Conservation (phyloP, 2,797 vertebrate genomes). For the Etheostoma nigrum region DNA sequence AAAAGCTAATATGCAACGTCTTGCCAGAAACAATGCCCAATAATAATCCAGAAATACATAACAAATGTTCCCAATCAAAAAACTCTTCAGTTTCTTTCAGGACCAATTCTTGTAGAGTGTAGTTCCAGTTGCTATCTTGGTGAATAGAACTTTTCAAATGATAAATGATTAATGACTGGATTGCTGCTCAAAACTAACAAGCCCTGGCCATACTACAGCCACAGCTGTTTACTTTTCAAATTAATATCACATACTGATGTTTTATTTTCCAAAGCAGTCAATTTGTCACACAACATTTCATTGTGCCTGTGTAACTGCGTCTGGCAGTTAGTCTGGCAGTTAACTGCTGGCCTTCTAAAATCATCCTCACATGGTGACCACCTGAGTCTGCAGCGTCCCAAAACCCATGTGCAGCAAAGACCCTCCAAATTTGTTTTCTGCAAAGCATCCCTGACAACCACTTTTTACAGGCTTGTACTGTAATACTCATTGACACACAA, state of each 20-base stretch:
- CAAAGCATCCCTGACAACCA: slow-evolving; percentile 38
- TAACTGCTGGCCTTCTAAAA: slow-evolving; percentile 32
- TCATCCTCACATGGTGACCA: slow-evolving; percentile 67
- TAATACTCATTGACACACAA: slow-evolving; percentile 20
- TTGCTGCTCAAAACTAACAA: background rate
- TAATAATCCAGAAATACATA: background rate
- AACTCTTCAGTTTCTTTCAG: background rate
- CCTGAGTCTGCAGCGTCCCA: slow-evolving; percentile 59
- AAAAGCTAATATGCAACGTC: background rate
- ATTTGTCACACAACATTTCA: slow-evolving; percentile 46
- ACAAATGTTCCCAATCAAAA: background rate
- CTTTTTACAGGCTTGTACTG: slow-evolving; percentile 13
- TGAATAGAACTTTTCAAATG: background rate
- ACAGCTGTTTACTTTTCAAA: slow-evolving; percentile 29
- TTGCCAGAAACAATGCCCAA: background rate
- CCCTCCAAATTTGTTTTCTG: slow-evolving; percentile 23
- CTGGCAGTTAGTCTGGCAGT: slow-evolving; percentile 43
- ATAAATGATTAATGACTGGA: background rate
- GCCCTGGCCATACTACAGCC: background rate
- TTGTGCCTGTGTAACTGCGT: slow-evolving; percentile 29
- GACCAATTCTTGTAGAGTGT: background rate
- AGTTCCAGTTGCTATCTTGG: background rate
- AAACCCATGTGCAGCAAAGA: slow-evolving; percentile 40
- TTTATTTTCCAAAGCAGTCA: slow-evolving; percentile 31
- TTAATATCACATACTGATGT: slow-evolving; percentile 11